phyloP scores from a whole-genome alignment of 2,113 vertebrate species.

The Penelope pileata region DNA sequence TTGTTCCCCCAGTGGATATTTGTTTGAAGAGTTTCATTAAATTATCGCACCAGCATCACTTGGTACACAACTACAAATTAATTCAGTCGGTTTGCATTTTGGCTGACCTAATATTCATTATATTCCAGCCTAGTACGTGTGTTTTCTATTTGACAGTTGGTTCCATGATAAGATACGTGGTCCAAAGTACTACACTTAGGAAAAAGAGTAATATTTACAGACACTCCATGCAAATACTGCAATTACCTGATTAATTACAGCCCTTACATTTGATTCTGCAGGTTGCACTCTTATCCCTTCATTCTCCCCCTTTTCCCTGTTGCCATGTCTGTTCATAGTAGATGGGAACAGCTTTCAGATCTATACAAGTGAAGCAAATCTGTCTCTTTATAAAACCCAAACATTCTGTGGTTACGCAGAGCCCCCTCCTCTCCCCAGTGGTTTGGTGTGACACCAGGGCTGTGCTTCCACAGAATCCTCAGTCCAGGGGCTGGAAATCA shows the following conservation, averaged over 20 bases:
- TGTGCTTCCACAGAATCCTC: conserved; percentile 28
- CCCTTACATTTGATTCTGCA: conserved; percentile 18
- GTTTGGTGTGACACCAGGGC: not conserved
- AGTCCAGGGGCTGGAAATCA: conserved; percentile 7
- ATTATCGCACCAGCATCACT: conserved; percentile 19
- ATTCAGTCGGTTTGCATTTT: conserved; percentile 52
- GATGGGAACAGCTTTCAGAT: not conserved
- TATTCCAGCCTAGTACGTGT: conserved; percentile 33
- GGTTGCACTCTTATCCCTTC: conserved; percentile 27
- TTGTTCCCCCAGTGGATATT: not conserved
- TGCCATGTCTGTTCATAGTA: not conserved
- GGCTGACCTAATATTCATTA: conserved; percentile 64
- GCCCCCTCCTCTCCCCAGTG: not conserved
- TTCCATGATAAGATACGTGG: conserved; percentile 57
- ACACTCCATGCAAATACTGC: conserved; percentile 54
- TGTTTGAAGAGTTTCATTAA: conserved; percentile 62
- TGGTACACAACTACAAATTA: conserved; percentile 51
- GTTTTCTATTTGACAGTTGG: conserved; percentile 42
- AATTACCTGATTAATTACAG: conserved; percentile 70
- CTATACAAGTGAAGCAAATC: not conserved
- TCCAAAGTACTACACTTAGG: conserved; percentile 26
- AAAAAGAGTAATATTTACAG: conserved; percentile 35
- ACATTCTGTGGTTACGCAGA: not conserved
- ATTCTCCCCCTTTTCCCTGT: not conserved
- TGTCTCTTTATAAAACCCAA: conserved; percentile 8